These are phyloP conservation scores for Sinocyclocheilus anshuiensis DNA, from an alignment of 2,113 vertebrate genomes.

Conservation along the genomic window DNA sequence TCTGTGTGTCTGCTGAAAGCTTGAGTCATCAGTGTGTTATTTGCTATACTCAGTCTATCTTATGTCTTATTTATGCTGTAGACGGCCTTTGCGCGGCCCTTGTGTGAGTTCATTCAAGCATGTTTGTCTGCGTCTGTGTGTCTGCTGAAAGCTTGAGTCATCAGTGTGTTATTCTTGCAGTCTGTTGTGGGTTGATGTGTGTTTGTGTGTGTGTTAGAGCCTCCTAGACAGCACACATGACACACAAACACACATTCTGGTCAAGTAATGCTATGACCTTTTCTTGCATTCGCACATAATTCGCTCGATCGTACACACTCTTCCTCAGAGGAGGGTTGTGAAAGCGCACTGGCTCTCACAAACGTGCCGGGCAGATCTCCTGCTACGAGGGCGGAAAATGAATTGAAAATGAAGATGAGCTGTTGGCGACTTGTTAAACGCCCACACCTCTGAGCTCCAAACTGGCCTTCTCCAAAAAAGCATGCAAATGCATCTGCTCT, in stretches of 20 bases:
- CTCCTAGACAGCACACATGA: conserved; percentile 43
- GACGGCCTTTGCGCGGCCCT: not conserved
- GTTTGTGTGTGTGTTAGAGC: not conserved
- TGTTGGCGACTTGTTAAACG: conserved; percentile 46
- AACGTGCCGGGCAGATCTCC: conserved; percentile 41
- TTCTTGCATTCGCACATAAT: conserved; percentile 10
- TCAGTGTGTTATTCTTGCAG: conserved; percentile 39
- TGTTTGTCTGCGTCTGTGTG: conserved; percentile 36
- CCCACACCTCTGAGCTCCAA: conserved; percentile 51
- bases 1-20: conserved; percentile 26
- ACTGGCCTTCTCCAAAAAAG: conserved; percentile 33
- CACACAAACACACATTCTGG: conserved; percentile 33
- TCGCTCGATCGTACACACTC: not conserved
- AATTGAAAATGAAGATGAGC: conserved; percentile 57
- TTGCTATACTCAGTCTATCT: conserved; percentile 63
- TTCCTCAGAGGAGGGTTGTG: conserved; percentile 15
- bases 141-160: conserved; percentile 43
- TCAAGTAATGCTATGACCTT: conserved; percentile 30
- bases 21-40: conserved; percentile 50
- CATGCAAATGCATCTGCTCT: conserved; percentile 45
- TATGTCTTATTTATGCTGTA: conserved; percentile 47
- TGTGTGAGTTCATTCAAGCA: conserved; percentile 44
- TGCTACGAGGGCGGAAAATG: conserved; percentile 51
- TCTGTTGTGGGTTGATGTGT: not conserved
- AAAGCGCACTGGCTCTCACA: conserved; percentile 9